Evolutionary conservation across 2,888 invertebrate genomes (phyloP).

Genomic region (Zygaena filipendulae): DNA sequence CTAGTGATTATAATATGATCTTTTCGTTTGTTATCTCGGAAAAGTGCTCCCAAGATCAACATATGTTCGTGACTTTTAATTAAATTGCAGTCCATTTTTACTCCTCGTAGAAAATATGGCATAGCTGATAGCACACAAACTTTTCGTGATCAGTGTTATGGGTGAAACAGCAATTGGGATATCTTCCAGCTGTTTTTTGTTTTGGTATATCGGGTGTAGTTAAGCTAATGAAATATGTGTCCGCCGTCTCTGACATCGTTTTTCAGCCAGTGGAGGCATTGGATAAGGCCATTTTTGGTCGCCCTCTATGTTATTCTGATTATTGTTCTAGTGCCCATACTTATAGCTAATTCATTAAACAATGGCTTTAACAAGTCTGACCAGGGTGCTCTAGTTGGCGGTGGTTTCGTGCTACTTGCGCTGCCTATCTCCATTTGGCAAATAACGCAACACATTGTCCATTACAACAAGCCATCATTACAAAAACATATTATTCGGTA

Average conservation of each 20-base stretch:
- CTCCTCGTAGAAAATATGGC: no score
- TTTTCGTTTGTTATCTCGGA: no score
- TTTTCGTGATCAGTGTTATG: no score
- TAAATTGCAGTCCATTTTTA: no score
- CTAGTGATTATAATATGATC: no score
- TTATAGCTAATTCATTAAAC: conserved; percentile 82
- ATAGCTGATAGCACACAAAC: no score
- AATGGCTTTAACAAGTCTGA: conserved; percentile 83
- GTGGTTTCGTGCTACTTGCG: conserved; percentile 91
- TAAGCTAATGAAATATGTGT: conserved; percentile 60
- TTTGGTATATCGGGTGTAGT: no score
- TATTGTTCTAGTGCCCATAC: conserved; percentile 84
- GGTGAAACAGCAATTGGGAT: no score
- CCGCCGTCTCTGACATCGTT: conserved; percentile 38
- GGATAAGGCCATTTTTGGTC: conserved; percentile 90
- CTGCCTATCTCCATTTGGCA: conserved; percentile 95
- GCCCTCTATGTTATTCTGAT: conserved; percentile 83
- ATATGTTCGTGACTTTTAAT: no score
- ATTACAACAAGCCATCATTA: conserved; percentile 90
- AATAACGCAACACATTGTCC: conserved; percentile 92
- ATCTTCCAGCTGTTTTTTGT: no score
- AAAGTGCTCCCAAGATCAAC: no score
- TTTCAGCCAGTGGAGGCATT: conserved; percentile 79
- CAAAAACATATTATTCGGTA: conserved; percentile 95
- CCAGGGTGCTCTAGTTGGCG: conserved; percentile 86